phyloP scores from a whole-genome alignment of 92 coral and sea anemone species.

The Siderastrea siderea region DNA sequence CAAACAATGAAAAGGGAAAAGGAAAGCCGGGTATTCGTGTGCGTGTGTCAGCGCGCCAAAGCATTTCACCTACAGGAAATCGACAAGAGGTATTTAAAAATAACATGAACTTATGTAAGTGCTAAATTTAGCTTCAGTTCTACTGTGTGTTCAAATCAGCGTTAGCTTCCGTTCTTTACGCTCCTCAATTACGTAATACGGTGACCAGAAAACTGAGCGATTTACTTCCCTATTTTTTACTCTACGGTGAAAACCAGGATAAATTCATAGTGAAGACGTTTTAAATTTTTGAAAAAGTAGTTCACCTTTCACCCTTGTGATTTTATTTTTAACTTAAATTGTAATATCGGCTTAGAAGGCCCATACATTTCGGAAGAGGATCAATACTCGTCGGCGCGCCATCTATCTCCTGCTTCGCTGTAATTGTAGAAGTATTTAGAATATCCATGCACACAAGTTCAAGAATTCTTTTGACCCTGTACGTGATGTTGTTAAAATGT shows the following conservation, averaged over 20 bases:
- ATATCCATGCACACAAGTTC: not conserved
- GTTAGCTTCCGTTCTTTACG: not conserved
- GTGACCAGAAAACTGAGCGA: not conserved
- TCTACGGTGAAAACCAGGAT: not conserved
- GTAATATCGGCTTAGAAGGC: conserved; percentile 16
- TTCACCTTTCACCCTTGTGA: not conserved
- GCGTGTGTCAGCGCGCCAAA: conserved; percentile 14
- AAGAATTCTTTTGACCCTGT: conserved; percentile 8
- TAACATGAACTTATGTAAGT: not conserved
- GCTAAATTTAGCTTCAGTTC: conserved; percentile 9
- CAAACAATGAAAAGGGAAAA: not conserved
- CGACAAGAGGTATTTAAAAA: conserved; percentile 10
- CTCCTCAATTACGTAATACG: not conserved
- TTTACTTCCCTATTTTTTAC: conserved; percentile 7
- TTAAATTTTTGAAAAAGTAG: not conserved
- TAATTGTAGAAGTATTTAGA: conserved; percentile 18
- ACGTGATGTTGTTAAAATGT: conserved; percentile 9
- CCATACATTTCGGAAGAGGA: conserved; percentile 34
- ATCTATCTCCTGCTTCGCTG: not conserved
- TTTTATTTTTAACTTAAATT: conserved; percentile 25
- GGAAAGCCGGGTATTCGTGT: not conserved
- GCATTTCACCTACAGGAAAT: conserved; percentile 15
- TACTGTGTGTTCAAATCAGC: not conserved
- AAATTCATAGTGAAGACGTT: not conserved
- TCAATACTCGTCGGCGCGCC: conserved; percentile 22